These are phyloP conservation scores for Brachyistius frenatus DNA, from an alignment of 2,113 vertebrate species.

Conservation along the genomic window DNA sequence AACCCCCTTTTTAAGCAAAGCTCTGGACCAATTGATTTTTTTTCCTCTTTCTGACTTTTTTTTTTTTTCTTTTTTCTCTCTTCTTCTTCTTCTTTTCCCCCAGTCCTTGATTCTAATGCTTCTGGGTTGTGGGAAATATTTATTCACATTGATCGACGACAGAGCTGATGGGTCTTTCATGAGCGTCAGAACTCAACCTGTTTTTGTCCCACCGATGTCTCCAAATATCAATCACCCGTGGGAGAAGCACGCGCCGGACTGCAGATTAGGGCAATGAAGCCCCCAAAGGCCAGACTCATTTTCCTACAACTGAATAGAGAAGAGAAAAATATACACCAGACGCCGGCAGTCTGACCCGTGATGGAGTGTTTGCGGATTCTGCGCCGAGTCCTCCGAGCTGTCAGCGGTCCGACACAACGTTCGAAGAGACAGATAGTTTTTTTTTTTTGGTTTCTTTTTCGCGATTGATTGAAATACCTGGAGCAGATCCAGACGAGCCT, in stretches of 20 bases:
- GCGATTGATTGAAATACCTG: constrained; percentile 46
- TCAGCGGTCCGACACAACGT: constrained; percentile 6
- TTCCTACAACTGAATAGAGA: constrained; percentile 43
- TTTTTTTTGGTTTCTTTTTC: constrained; percentile 17
- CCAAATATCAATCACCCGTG: constrained; percentile 82
- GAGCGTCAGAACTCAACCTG: constrained; percentile 79
- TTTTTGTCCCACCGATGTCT: constrained; percentile 80
- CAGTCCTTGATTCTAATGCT: constrained; percentile 75
- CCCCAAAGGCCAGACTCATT: constrained; percentile 67
- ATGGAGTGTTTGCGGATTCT: constrained; percentile 56
- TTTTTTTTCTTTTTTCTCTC: constrained; percentile 67
- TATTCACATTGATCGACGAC: constrained; percentile 82
- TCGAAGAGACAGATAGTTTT: constrained; percentile 45
- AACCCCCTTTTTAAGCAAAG: constrained; percentile 64
- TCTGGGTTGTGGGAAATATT: constrained; percentile 85
- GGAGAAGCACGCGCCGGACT: constrained; percentile 56
- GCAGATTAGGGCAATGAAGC: constrained; percentile 71
- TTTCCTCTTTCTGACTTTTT: constrained; percentile 72
- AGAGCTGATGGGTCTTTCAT: constrained; percentile 83
- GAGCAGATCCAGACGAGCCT: constrained; percentile 41
- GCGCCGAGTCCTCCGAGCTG: constrained; percentile 8
- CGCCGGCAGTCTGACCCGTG: constrained; percentile 32
- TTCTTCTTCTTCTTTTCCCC: background rate
- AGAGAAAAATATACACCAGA: constrained; percentile 41
- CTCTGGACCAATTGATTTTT: constrained; percentile 76